phyloP scores from a whole-genome alignment of 2,888 invertebrate species.

The Tetragonula carbonaria region DNA sequence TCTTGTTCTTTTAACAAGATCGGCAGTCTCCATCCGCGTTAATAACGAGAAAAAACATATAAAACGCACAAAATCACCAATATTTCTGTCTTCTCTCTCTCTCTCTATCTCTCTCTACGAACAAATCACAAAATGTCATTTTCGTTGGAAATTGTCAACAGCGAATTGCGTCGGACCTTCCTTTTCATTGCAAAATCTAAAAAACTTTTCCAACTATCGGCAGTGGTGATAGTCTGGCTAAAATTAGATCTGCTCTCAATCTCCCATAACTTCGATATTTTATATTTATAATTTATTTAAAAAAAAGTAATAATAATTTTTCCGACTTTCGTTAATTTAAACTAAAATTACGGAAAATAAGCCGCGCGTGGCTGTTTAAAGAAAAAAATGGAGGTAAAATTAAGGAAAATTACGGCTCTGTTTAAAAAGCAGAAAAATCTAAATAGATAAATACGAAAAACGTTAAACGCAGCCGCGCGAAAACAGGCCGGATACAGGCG shows the following conservation, averaged over 20 bases:
- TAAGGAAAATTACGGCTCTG: not conserved
- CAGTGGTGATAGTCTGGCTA: not conserved
- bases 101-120: not conserved
- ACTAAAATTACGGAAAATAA: too few species aligned
- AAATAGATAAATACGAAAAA: not conserved
- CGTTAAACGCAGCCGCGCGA: not conserved
- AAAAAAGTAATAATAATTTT: too few species aligned
- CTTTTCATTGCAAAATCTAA: not conserved
- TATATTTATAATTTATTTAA: not conserved
- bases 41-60: not conserved
- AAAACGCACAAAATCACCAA: not conserved
- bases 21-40: not conserved
- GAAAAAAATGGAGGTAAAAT: not conserved
- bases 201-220: not conserved
- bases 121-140: slow-evolving; percentile 5
- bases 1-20: not conserved
- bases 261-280: not conserved
- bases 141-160: not conserved
- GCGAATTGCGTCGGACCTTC: not conserved
- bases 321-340: too few species aligned
- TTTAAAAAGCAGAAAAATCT: not conserved
- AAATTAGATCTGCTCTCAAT: not conserved
- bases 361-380: not conserved
- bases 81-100: not conserved
- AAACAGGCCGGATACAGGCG: not conserved